Evolutionary conservation across 2,888 invertebrate genomes (phyloP).

Genomic region (Reticulitermes lucifugus): DNA sequence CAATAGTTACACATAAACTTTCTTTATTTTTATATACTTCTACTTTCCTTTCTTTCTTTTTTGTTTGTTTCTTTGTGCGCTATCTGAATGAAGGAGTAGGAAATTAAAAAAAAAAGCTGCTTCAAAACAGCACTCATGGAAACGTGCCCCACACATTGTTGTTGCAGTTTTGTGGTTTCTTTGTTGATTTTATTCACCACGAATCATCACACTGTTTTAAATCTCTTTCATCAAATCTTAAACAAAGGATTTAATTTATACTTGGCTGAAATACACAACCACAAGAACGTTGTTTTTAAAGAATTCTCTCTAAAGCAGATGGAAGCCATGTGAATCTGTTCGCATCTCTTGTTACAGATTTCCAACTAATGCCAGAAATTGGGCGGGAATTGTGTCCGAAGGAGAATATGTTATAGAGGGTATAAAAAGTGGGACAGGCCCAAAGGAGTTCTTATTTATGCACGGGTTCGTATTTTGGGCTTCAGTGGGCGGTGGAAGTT

Average conservation of each 20-base stretch:
- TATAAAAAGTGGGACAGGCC: background rate
- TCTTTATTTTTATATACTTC: too few relatives aligned
- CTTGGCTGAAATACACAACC: too few relatives aligned
- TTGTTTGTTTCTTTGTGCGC: background rate
- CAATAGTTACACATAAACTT: too few relatives aligned
- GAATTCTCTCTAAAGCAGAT: background rate
- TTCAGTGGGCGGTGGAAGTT: background rate
- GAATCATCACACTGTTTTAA: slow-evolving; percentile 5
- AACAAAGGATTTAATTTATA: background rate
- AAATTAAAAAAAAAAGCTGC: too few relatives aligned
- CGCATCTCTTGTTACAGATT: background rate
- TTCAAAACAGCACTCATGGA: too few relatives aligned
- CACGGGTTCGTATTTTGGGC: slow-evolving; percentile 9
- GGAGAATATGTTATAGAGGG: background rate
- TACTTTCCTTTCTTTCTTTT: background rate
- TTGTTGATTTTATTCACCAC: slow-evolving; percentile 14
- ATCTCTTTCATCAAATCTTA: slow-evolving; percentile 17
- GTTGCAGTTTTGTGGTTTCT: background rate
- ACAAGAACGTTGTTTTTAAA: background rate
- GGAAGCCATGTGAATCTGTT: background rate
- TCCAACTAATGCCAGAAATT: background rate
- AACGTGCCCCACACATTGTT: background rate
- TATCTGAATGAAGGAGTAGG: too few relatives aligned
- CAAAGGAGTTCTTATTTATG: slow-evolving; percentile 7
- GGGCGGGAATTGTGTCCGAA: background rate